Conservation (phyloP, 1,140 invertebrate species). For the Octopus bimaculoides region DNA sequence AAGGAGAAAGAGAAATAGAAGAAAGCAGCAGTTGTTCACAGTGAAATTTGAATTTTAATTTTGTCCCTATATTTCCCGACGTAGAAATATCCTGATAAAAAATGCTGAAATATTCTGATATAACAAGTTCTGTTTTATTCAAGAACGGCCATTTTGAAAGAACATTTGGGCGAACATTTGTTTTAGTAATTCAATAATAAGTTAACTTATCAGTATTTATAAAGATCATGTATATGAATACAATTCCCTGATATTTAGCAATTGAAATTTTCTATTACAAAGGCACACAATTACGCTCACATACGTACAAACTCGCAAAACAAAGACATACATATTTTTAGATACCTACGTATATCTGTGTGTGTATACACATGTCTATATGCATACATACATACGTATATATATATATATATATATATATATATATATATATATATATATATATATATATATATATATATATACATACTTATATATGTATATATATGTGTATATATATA, state of each 20-base stretch:
- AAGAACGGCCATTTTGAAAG: no score
- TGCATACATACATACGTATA: constrained; percentile 1
- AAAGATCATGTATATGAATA: background rate
- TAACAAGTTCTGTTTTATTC: no score
- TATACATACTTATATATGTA: background rate
- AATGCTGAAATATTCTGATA: no score
- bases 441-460: background rate
- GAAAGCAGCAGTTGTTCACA: no score
- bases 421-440: background rate
- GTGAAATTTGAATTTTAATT: no score
- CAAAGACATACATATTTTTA: background rate
- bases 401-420: constrained; percentile 5
- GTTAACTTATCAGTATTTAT: background rate
- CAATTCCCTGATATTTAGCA: background rate
- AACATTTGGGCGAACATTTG: background rate
- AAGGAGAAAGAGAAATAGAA: background rate
- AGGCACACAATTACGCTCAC: background rate
- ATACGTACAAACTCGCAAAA: background rate
- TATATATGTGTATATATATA: constrained; percentile 2
- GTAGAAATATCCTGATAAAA: no score
- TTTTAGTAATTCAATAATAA: background rate
- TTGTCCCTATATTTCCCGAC: no score
- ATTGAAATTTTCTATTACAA: background rate
- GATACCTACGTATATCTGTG: background rate
- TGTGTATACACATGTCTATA: background rate